Base-by-base conservation (phyloP, 2,888 invertebrate genomes). In the Leptothorax acervorum region DNA sequence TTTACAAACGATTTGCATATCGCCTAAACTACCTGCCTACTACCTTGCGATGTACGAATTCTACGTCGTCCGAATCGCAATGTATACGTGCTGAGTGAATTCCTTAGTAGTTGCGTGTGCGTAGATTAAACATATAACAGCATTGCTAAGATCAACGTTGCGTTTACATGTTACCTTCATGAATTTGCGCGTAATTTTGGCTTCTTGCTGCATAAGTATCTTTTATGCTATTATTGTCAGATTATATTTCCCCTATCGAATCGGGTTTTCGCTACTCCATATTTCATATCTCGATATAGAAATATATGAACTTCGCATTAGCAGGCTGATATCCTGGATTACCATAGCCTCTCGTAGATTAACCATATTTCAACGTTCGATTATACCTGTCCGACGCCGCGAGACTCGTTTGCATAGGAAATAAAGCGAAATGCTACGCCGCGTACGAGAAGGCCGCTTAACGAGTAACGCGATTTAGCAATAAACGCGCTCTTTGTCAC, bases 391-490 rank as follows among this genome's bases (percentile, higher is more conserved):
- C 79, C 79, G 57, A 48, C 35, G 45, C 39, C 79, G 60, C 73
- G 35, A 39, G 48, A 12, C 79, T 81, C 89, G 93, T 93, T 93
- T 93, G 92, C 92, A 93, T 93, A 89, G 85, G 79, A 87, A 89
- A 92, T 91, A 91, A 92, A 92, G 89, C 89, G 91, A 90, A 90
- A 91, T 86, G 86, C 89, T 89, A 75, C 74, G 62, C 71, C 57
- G 23, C 68, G 55, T 65, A 71, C 35, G 71, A 55, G 68, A 62
- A 63, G 53, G 31, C n/a, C 86, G 82, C 85, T 86, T 88, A 88
- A 85, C 84, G 79, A 84, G 85, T 86, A 85, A 88, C 70, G 79
- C 83, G 90, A 83, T 88, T 89, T 85, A 74, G 75, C 83, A 82
- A 76, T 86, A 89, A 89, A 88, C 90, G 84, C 83, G 75, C 68